Percentiles rank a stretch among this genome's conserved stretches.
These are phyloP conservation scores for Acanthosepion pharaonis DNA, from an alignment of 2,888 invertebrate genomes.

Conservation along the genomic window DNA sequence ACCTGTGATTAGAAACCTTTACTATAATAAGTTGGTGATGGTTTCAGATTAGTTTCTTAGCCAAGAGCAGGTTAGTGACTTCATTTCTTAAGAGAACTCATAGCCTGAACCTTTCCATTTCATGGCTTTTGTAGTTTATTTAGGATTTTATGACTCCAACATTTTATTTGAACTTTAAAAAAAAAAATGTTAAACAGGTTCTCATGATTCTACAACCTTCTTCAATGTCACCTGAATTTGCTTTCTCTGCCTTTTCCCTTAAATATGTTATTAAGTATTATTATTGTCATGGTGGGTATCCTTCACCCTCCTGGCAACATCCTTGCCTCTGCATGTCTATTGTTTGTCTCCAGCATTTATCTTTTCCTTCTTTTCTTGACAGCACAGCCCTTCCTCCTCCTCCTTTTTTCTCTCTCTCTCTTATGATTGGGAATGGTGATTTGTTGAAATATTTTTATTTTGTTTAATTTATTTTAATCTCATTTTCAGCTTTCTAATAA, in stretches of 20 bases:
- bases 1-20: too few species aligned
- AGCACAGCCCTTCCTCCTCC: neutral
- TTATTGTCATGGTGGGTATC: neutral
- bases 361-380: neutral
- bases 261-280: neutral
- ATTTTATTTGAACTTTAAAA: too few species aligned
- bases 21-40: too few species aligned
- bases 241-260: neutral
- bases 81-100: too few species aligned
- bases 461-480: neutral
- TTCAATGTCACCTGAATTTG: neutral
- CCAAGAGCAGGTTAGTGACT: too few species aligned
- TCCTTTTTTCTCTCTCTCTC: neutral
- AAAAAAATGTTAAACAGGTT: neutral
- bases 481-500: neutral
- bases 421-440: neutral
- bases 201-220: conserved; percentile 11
- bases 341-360: neutral
- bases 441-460: neutral
- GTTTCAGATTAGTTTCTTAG: too few species aligned
- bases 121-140: too few species aligned
- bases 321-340: neutral
- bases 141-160: too few species aligned
- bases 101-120: too few species aligned
- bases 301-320: neutral